Evolutionary conservation across 2,888 invertebrate genomes (phyloP), one percentile per base, ranked within the genome.

Genomic region (Andrena camellia): DNA sequence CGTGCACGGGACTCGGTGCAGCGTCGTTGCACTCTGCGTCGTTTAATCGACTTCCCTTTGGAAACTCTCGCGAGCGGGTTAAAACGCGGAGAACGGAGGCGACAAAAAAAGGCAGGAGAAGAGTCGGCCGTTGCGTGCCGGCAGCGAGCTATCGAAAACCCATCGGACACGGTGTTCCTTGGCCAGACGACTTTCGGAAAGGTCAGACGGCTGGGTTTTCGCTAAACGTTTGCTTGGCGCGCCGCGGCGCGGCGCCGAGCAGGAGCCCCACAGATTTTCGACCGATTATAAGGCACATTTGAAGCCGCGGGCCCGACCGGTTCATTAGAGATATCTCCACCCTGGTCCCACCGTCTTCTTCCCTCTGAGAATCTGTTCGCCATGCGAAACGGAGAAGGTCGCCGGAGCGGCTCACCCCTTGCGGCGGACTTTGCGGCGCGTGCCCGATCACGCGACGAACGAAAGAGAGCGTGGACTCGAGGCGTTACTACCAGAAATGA

Each of bases 131-230:
- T 90, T 88, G 81, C 81, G 86, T 88, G 89, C 86, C 86, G 88
- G 84, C 86, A 87, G 88, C 87, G 86, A 89, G 89, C 89, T 90
- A 90, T 91, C 88, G 90, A 82, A 89, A 90, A 91, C 84, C 87
- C 88, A 90, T 90, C 87, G 86, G 83, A 81, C 77, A 74, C 84
- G 82, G 81, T 66, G 74, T 52, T 64, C 60, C 60, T 35, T 52
- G 69, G 69, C 42, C 67, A 64, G 77, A 81, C 81, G 81, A 83
- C 83, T 85, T 81, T 87, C 66, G 67, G 69, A 85, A 85, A 87
- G 79, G 83, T 83, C 81, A 79, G 77, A 83, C 83, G 77, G 57
- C 57, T 33, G 52, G 73, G 78, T 85, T 83, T 81, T 80, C 75
- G 85, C 81, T 81, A 78, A 71, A 63, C 81, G 85, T 80, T 87